A percentile compares a stretch with the other conserved stretches of the same genome.
These are phyloP conservation scores for Nudaria mundana DNA, from an alignment of 2,888 invertebrate genomes.

Conservation along the genomic window DNA sequence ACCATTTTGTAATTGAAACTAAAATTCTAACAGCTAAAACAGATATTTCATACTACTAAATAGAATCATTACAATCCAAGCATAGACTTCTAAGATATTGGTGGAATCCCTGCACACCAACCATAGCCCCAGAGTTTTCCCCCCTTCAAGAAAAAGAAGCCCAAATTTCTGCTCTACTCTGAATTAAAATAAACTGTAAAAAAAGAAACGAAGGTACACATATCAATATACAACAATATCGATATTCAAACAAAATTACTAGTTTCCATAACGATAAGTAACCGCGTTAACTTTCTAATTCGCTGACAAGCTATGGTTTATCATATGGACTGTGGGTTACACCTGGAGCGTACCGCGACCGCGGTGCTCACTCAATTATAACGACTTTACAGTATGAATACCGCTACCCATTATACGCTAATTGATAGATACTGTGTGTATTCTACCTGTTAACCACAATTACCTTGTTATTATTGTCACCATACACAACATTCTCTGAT, in stretches of 20 bases:
- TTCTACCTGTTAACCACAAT: conserved; percentile 20
- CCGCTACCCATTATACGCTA: conserved; percentile 51
- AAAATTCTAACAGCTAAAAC: too few relatives aligned
- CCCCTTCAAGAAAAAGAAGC: too few relatives aligned
- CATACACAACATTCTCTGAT: too few relatives aligned
- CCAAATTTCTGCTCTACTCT: too few relatives aligned
- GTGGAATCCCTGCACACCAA: too few relatives aligned
- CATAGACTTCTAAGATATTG: too few relatives aligned
- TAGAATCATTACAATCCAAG: too few relatives aligned
- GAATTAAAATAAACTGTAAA: too few relatives aligned
- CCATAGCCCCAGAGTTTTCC: too few relatives aligned
- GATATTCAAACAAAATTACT: not conserved
- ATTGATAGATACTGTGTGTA: conserved; percentile 33
- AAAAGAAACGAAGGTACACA: too few relatives aligned
- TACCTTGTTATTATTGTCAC: conserved; percentile 15
- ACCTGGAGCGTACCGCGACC: conserved; percentile 26
- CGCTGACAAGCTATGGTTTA: conserved; percentile 6
- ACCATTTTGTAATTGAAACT: too few relatives aligned
- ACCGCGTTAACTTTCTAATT: conserved; percentile 17
- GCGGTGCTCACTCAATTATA: conserved; percentile 43
- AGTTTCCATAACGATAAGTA: not conserved
- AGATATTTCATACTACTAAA: too few relatives aligned
- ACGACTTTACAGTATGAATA: conserved; percentile 49
- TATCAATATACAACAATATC: not conserved
- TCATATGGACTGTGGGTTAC: conserved; percentile 7